Evolutionary conservation across 2,797 vertebrate genomes (phyloP).

Genomic region (Delichon dasypus): DNA sequence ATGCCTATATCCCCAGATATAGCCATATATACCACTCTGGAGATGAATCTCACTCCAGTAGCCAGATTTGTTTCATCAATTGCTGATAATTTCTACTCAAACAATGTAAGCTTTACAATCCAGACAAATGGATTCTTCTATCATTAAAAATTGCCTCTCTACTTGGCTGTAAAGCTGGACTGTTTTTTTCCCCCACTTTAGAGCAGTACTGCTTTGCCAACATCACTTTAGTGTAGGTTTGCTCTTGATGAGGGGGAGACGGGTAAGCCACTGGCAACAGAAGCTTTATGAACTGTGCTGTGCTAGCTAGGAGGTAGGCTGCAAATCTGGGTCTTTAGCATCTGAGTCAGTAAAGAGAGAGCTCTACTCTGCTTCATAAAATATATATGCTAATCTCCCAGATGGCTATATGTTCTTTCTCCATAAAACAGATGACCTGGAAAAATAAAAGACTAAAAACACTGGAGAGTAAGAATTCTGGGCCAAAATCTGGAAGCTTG

Average conservation of each 20-base stretch:
- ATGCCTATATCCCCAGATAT: background rate
- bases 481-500: constrained; percentile 2
- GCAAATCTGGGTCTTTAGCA: constrained; percentile 44
- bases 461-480: background rate
- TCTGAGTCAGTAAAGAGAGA: constrained; percentile 27
- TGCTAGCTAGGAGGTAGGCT: constrained; percentile 17
- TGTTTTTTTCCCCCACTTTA: background rate
- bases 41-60: background rate
- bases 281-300: background rate
- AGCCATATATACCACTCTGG: background rate
- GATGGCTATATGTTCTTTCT: constrained; percentile 52
- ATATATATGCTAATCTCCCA: constrained; percentile 67
- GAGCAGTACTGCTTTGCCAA: background rate
- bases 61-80: background rate
- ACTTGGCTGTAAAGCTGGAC: background rate
- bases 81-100: background rate
- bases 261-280: background rate
- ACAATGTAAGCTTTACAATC: background rate
- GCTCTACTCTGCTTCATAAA: constrained; percentile 52
- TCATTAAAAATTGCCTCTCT: background rate
- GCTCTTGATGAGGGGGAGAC: background rate
- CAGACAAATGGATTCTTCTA: background rate
- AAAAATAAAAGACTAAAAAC: constrained; percentile 35
- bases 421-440: constrained; percentile 51
- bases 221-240: background rate